Conservation (phyloP, 2,888 invertebrate genomes). For the Dynastes grantii region DNA sequence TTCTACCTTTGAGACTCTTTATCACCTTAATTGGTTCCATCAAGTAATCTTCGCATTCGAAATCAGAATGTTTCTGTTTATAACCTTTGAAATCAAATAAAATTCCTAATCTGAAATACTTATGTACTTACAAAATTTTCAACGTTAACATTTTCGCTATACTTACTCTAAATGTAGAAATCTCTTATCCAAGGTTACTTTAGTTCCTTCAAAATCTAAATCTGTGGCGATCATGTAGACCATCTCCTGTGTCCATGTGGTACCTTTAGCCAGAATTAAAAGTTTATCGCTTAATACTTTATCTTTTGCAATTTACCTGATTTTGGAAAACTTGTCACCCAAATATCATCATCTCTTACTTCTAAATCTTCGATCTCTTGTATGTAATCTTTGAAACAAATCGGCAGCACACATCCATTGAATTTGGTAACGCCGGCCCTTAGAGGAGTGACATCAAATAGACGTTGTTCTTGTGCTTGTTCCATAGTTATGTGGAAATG, state of each 20-base stretch:
- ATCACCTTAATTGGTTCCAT: conserved; percentile 28
- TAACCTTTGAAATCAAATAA: conserved; percentile 43
- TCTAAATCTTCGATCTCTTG: conserved; percentile 68
- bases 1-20: conserved; percentile 5
- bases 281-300: not conserved
- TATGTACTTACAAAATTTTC: not conserved
- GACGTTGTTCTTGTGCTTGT: not conserved
- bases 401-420: conserved; percentile 14
- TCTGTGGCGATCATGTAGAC: conserved; percentile 78
- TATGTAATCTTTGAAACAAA: not conserved
- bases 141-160: conserved; percentile 49
- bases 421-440: not conserved
- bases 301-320: conserved; percentile 65
- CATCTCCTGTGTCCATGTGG: conserved; percentile 83
- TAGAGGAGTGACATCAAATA: not conserved
- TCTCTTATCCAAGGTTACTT: conserved; percentile 72
- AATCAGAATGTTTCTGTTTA: conserved; percentile 19
- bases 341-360: conserved; percentile 70
- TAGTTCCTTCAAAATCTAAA: conserved; percentile 74
- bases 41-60: conserved; percentile 26
- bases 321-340: conserved; percentile 72
- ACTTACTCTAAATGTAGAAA: conserved; percentile 83
- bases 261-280: conserved; percentile 70
- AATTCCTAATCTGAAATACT: conserved; percentile 17
- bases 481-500: not conserved